Evolutionary conservation across 2,888 invertebrate genomes (phyloP).

Genomic region (Tetanocera ferruginea): DNA sequence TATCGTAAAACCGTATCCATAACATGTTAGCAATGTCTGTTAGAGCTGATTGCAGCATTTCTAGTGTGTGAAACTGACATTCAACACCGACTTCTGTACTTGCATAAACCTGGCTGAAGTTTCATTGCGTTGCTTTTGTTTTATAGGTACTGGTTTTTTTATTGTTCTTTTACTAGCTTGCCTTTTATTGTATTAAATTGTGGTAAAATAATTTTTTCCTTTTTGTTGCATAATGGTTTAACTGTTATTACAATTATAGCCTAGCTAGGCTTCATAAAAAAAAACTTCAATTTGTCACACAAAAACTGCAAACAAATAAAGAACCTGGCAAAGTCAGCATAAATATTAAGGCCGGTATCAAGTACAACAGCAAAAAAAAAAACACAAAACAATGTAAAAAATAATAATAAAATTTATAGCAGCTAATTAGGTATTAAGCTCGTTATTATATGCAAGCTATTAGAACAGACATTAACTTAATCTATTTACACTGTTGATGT

Average conservation of each 20-base stretch:
- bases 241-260: too few species aligned
- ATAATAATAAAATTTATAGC: background rate
- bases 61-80: background rate
- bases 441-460: constrained; percentile 14
- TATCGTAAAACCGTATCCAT: constrained; percentile 19
- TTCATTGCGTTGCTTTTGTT: constrained; percentile 23
- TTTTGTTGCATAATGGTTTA: too few species aligned
- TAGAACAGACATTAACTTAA: background rate
- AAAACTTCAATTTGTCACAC: too few species aligned
- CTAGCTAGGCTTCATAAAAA: too few species aligned
- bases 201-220: too few species aligned
- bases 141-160: background rate
- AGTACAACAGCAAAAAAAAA: background rate
- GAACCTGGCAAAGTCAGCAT: too few species aligned
- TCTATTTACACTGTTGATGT: constrained; percentile 25
- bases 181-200: too few species aligned
- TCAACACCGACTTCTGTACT: constrained; percentile 5
- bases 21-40: too few species aligned
- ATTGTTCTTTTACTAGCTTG: too few species aligned
- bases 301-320: too few species aligned
- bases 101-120: constrained; percentile 3
- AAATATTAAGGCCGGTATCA: too few species aligned
- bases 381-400: too few species aligned
- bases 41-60: background rate
- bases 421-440: background rate